phyloP scores from a whole-genome alignment of 2,797 vertebrate genomes.

The Percopsis omiscomaycus region DNA sequence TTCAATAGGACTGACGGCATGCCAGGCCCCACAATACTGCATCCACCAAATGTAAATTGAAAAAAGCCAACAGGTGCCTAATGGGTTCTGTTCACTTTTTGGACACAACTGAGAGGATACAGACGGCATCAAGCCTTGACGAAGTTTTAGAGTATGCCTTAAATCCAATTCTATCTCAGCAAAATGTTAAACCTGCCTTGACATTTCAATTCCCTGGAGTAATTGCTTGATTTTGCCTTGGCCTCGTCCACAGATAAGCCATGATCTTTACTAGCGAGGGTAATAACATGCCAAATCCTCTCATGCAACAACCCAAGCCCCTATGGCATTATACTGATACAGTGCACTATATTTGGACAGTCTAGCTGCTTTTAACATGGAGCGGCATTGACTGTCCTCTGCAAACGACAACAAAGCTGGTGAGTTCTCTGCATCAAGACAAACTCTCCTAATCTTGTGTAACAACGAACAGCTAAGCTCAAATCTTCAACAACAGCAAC shows the following conservation, averaged over 20 bases:
- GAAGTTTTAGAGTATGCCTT: conserved; percentile 40
- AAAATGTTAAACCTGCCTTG: conserved; percentile 60
- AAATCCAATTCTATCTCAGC: conserved; percentile 50
- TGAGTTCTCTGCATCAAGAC: conserved; percentile 7
- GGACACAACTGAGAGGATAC: conserved; percentile 11
- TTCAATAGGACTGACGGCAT: conserved; percentile 1
- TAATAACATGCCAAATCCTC: conserved; percentile 60
- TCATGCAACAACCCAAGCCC: conserved; percentile 29
- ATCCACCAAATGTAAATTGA: background rate
- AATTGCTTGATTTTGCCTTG: conserved; percentile 62
- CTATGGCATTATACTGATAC: conserved; percentile 41
- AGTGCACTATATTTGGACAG: conserved; percentile 34
- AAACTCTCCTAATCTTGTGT: too few species aligned
- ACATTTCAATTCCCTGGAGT: conserved; percentile 66
- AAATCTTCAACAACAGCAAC: too few species aligned
- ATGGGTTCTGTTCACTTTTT: conserved; percentile 8
- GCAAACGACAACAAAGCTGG: conserved; percentile 24
- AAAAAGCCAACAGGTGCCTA: background rate
- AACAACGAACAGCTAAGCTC: too few species aligned
- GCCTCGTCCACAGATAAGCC: conserved; percentile 52
- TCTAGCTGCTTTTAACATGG: conserved; percentile 22
- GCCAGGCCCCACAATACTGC: conserved; percentile 5
- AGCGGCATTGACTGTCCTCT: conserved; percentile 26
- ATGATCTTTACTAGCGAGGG: conserved; percentile 41
- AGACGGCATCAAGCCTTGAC: conserved; percentile 30